Conservation (phyloP, 92 coral and sea anemone genomes). For the Ricordea florida region DNA sequence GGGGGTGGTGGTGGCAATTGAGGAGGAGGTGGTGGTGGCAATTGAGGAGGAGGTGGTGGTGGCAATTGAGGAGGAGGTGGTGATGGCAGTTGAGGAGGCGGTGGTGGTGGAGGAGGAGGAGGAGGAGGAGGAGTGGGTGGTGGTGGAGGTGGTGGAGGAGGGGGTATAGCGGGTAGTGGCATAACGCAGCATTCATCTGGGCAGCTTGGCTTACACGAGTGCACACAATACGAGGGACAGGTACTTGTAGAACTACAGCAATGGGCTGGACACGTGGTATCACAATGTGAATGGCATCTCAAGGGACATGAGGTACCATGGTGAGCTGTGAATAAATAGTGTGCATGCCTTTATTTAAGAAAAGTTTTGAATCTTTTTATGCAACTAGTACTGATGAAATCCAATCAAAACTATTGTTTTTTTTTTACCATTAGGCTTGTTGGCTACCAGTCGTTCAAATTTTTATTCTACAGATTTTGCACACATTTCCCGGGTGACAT, state of each 20-base stretch:
- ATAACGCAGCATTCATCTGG: slow-evolving; percentile 68
- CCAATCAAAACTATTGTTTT: too few relatives aligned
- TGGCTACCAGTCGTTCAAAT: too few relatives aligned
- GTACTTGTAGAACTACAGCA: slow-evolving; percentile 58
- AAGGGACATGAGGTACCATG: too few relatives aligned
- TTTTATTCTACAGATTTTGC: too few relatives aligned
- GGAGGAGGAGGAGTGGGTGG: slow-evolving; percentile 45
- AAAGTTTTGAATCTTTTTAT: too few relatives aligned
- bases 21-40: slow-evolving; percentile 14
- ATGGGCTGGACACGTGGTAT: slow-evolving; percentile 72
- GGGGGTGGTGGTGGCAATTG: slow-evolving; percentile 38
- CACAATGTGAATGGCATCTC: slow-evolving; percentile 60
- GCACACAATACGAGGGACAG: slow-evolving; percentile 60
- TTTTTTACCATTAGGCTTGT: too few relatives aligned
- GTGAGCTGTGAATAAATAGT: slow-evolving; percentile 26
- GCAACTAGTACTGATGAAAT: too few relatives aligned
- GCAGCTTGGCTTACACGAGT: slow-evolving; percentile 66
- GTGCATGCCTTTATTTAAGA: background rate
- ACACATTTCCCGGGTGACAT: too few relatives aligned
- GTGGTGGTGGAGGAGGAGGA: slow-evolving; percentile 32
- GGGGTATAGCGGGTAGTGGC: slow-evolving; percentile 32
- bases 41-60: slow-evolving; percentile 2
- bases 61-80: slow-evolving; percentile 40
- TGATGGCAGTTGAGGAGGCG: background rate
- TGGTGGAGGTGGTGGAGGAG: slow-evolving; percentile 32